Evolutionary conservation across 2,888 invertebrate genomes (phyloP), one percentile per base, ranked within the genome.

Genomic region (Dynastes tityus): DNA sequence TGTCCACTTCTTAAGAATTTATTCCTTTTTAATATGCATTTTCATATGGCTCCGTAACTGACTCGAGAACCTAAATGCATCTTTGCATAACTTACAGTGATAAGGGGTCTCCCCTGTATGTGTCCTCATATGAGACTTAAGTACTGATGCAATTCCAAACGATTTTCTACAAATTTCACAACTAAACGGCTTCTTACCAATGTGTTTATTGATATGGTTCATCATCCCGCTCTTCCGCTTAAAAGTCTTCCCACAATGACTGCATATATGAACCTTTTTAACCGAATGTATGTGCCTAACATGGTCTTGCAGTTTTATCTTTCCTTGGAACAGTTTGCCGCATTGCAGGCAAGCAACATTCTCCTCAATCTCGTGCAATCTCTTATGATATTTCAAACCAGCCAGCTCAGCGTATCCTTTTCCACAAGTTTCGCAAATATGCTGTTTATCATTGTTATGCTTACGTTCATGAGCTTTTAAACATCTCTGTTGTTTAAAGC

Each of bases 151-250:
- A 27, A 40, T 53, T 16, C 67, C 55, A 53, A 76, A 65, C 8
- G 16, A 3, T 45, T 73, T 73, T 13, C 9, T 32, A 40, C 76
- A 76, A 51, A 65, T 29, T 29, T 76, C n/a, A n/a, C 76, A 76
- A 6, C 37, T 40, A 11, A 32, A 67, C 5, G 76, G 76, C n/a
- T 53, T 76, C 22, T 65, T 55, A 8, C 65, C 67, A 22, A 53
- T 65, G 11, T 76, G 76, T 9, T 53, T 76, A 1, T 22, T 27
- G 9, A 64, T 2, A 76, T 76, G 76, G 16, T 2, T 22, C 13
- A 6, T 11, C 29, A 76, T n/a, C n/a, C 22, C 32, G 2, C 2
- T 6, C n/a, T 51, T 76, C 2, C 11, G 5, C 8, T 16, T 32
- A 51, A 64, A 76, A 0, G 32, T 5, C 29, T 49, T 65, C 27